These are phyloP conservation scores for Thera britannica DNA, from an alignment of 2,888 invertebrate genomes.

Conservation along the genomic window DNA sequence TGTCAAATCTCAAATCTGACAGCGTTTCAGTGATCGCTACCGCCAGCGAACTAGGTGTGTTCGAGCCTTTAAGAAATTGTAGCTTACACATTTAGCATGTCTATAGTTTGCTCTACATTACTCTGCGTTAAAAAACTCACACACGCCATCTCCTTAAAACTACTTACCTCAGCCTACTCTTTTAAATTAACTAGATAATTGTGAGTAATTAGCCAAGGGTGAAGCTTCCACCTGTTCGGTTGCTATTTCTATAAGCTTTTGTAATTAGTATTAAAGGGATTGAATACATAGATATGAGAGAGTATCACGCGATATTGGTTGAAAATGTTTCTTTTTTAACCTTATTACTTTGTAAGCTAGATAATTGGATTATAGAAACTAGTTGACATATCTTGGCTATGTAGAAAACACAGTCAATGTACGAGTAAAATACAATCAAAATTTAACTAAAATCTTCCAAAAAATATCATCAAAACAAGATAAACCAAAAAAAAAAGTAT, in stretches of 20 bases:
- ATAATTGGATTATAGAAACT: not conserved
- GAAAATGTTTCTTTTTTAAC: not conserved
- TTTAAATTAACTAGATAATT: constrained; percentile 37
- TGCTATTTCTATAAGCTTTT: constrained; percentile 17
- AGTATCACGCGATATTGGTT: constrained; percentile 27
- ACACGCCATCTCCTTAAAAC: constrained; percentile 22
- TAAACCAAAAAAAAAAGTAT: too few relatives aligned
- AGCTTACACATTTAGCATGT: not conserved
- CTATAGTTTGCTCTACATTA: not conserved
- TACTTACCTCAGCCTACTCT: constrained; percentile 20
- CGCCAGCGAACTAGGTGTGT: too few relatives aligned
- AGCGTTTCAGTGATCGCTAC: too few relatives aligned
- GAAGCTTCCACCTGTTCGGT: constrained; percentile 34
- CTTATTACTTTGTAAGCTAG: not conserved
- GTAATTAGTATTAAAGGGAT: constrained; percentile 11
- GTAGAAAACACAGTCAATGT: too few relatives aligned
- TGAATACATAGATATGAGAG: constrained; percentile 5
- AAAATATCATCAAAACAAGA: too few relatives aligned
- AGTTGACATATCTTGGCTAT: not conserved
- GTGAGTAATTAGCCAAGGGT: constrained; percentile 25
- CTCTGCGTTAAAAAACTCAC: constrained; percentile 5
- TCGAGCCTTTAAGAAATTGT: too few relatives aligned
- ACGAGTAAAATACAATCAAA: too few relatives aligned
- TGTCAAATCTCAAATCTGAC: too few relatives aligned
- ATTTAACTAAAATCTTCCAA: too few relatives aligned